Conservation (phyloP, 2,113 vertebrate species). For the Alectura lathami region DNA sequence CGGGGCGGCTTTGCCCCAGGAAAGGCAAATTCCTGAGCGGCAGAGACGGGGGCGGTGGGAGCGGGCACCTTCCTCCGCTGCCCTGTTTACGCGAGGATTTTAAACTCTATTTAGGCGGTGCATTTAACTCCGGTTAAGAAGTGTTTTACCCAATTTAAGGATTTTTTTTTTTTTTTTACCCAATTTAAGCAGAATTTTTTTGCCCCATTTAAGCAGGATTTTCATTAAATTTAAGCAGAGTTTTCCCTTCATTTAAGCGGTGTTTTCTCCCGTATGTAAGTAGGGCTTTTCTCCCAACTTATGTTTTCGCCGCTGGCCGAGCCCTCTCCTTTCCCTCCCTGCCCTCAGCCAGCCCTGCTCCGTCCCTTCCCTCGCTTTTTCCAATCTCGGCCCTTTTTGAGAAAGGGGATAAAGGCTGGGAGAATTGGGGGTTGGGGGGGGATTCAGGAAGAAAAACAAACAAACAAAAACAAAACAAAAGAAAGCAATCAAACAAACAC, state of each 20-base stretch:
- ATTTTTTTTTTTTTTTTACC: too few relatives aligned
- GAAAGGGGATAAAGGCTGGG: neutral
- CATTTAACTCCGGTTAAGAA: too few relatives aligned
- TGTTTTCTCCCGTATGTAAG: neutral
- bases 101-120: neutral
- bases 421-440: neutral
- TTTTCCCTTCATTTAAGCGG: fast-evolving
- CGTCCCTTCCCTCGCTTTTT: neutral
- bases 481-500: neutral
- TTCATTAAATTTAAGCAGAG: fast-evolving
- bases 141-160: neutral
- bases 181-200: neutral
- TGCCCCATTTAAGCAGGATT: neutral
- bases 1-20: neutral
- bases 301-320: neutral
- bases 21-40: neutral
- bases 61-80: neutral
- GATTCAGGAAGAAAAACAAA: neutral
- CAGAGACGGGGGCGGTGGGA: neutral
- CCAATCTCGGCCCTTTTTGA: neutral
- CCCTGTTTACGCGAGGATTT: neutral
- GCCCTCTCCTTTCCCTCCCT: neutral
- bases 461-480: neutral
- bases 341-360: neutral
- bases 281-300: fast-evolving